Base-by-base conservation (phyloP, 2,888 invertebrate species). In the Noctua janthe region DNA sequence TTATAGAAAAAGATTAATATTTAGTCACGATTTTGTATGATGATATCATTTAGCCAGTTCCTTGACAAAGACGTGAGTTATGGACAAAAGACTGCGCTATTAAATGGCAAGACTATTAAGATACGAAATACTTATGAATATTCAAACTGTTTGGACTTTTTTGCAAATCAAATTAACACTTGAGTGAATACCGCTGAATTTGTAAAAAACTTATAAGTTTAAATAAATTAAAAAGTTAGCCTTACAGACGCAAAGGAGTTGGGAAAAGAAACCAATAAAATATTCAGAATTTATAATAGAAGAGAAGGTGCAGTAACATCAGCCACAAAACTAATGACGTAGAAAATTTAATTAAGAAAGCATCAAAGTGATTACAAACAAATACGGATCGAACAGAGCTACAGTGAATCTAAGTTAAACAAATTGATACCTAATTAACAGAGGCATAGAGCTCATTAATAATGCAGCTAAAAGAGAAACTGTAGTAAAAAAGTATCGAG, bases 391-490 rank as follows among this genome's bases (percentile, higher is more conserved):
- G 71, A 77, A 76, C 76, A 78, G 71, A 83, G 74, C 29, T 80
- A 85, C 20, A 59, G 71, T 76, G 56, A 51, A 29, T 47, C 10
- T 11, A 49, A 81, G 81, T 76, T 86, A 84, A 80, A 83, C 85
- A 89, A 90, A 91, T 89, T 87, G 54, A 80, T 73, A 87, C 86
- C 80, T 91, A 92, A 92, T 92, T 91, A 91, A 89, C 84, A 78
- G 59, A 82, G 84, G 83, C 89, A 90, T 92, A 93, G 91, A 90
- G 91, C 87, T 82, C 87, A 91, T 88, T 89, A 88, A 91, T 89
- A 87, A 89, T 83, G 90, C 77, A 88, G 88, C 88, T 94, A 93
- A 94, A 94, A 95, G 95, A 95, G 95, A 95, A 95, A 95, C 93
- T 92, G 81, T 81, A 83, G 83, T 92, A 91, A 95, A 95, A 95